phyloP scores from a whole-genome alignment of 2,113 vertebrate genomes.

The Prunella fulvescens region DNA sequence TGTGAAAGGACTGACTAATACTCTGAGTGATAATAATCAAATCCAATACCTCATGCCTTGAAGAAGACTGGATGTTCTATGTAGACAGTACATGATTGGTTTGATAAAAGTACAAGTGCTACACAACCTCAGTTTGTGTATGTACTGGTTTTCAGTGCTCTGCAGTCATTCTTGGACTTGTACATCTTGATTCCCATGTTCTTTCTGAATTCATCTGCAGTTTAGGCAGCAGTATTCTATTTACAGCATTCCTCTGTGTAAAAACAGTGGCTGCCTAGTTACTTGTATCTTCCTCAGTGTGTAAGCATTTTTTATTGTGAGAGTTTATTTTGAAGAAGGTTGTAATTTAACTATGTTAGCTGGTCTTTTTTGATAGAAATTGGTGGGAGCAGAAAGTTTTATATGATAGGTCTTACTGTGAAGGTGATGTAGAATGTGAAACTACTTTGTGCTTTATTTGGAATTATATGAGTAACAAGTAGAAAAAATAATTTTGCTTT shows the following conservation, averaged over 20 bases:
- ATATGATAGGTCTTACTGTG: neutral
- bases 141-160: neutral
- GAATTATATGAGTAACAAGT: neutral
- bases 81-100: neutral
- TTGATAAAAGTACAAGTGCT: neutral
- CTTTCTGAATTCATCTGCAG: neutral
- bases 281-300: neutral
- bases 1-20: neutral
- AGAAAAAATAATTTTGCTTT: neutral
- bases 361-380: neutral
- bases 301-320: neutral
- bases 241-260: neutral
- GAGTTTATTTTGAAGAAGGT: neutral
- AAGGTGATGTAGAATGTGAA: neutral
- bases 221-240: neutral
- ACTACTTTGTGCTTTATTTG: neutral
- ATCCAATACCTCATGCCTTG: neutral
- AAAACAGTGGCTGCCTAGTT: neutral
- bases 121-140: neutral
- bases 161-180: neutral
- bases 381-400: neutral
- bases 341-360: neutral
- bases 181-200: neutral
- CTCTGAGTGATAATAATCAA: neutral
- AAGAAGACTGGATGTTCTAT: neutral